A percentile compares a stretch with the other conserved stretches of the same genome.
These are phyloP conservation scores for Ammospiza caudacuta DNA, from an alignment of 2,113 vertebrate species.

Conservation along the genomic window DNA sequence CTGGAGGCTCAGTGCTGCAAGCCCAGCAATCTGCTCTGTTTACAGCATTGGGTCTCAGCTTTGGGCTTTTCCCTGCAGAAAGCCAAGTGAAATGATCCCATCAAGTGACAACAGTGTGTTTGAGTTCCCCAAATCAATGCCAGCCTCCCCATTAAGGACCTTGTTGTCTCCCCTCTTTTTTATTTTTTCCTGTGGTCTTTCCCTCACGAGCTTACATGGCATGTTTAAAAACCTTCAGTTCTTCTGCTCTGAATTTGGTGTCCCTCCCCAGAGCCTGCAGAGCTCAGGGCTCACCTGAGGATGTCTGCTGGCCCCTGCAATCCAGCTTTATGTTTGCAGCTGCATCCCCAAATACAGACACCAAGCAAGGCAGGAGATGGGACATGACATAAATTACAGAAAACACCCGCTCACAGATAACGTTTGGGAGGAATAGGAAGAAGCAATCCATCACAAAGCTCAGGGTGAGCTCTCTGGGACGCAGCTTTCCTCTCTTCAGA, in stretches of 20 bases:
- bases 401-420: neutral
- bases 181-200: neutral
- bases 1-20: conserved; percentile 56
- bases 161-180: neutral
- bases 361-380: conserved; percentile 6
- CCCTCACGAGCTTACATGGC: neutral
- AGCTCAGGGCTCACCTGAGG: neutral
- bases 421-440: neutral
- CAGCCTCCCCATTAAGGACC: neutral
- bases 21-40: conserved; percentile 47
- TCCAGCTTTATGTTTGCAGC: neutral
- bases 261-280: neutral
- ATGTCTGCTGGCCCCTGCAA: neutral
- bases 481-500: neutral
- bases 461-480: conserved; percentile 10
- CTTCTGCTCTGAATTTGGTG: neutral
- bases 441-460: conserved; percentile 43
- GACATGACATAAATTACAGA: conserved; percentile 50
- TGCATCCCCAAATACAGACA: conserved; percentile 24
- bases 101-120: neutral
- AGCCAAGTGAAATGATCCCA: conserved; percentile 28
- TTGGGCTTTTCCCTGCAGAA: conserved; percentile 12
- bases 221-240: neutral
- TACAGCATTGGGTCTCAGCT: neutral
- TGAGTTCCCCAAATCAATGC: conserved; percentile 11